These are phyloP conservation scores for Loriculus beryllinus DNA, from an alignment of 2,797 vertebrate species.

Conservation along the genomic window DNA sequence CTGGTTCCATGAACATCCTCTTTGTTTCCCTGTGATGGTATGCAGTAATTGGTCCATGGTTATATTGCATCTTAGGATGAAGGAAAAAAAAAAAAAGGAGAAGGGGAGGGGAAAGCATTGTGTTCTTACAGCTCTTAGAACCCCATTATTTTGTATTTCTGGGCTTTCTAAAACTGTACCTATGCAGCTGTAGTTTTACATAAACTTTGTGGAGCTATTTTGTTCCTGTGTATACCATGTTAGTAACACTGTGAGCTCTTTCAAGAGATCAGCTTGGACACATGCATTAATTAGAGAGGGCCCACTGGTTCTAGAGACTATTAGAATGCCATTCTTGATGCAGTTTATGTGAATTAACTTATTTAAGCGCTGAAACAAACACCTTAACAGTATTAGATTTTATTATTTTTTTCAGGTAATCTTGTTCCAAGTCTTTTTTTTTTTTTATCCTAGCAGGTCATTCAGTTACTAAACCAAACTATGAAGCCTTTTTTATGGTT, in stretches of 20 bases:
- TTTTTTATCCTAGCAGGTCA: background rate
- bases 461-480: background rate
- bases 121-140: background rate
- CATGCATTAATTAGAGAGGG: background rate
- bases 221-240: background rate
- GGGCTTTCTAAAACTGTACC: background rate
- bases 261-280: background rate
- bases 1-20: background rate
- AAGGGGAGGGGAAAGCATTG: background rate
- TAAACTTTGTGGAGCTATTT: background rate
- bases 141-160: background rate
- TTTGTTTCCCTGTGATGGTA: background rate
- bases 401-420: background rate
- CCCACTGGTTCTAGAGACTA: background rate
- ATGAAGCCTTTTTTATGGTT: background rate
- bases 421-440: background rate
- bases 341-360: background rate
- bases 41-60: fast-evolving
- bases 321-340: background rate
- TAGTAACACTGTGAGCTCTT: background rate
- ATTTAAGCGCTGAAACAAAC: background rate
- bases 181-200: background rate
- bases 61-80: background rate
- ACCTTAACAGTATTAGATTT: background rate
- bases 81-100: background rate